Conservation (phyloP, 1,140 invertebrate genomes). For the Drosophila kohkoa region DNA sequence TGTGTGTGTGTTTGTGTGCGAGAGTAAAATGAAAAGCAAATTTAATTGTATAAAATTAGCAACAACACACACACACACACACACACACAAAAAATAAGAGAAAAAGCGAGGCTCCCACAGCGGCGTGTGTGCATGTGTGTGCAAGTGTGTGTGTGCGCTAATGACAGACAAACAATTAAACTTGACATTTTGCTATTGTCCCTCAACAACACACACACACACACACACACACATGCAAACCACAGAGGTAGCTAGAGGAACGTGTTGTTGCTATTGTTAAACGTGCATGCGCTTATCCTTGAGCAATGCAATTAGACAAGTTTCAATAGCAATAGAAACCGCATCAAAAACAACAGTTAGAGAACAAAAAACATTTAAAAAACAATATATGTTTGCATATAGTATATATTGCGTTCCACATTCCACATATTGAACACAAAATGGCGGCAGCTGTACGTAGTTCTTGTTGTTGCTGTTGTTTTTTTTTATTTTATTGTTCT, state of each 20-base stretch:
- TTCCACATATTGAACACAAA: conserved; percentile 47
- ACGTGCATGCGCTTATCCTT: conserved; percentile 62
- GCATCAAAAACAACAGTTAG: conserved; percentile 22
- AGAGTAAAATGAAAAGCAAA: conserved; percentile 63
- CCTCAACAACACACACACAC: conserved; percentile 21
- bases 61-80: background rate
- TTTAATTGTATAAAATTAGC: conserved; percentile 79
- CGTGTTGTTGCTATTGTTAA: conserved; percentile 48
- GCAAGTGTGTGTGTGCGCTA: conserved; percentile 52
- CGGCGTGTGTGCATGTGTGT: conserved; percentile 31
- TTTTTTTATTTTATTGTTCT: background rate
- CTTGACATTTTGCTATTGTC: conserved; percentile 77
- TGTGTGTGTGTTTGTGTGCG: background rate
- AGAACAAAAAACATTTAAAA: conserved; percentile 24
- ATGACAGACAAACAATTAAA: conserved; percentile 82
- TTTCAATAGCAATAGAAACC: conserved; percentile 49
- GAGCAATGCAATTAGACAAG: conserved; percentile 71
- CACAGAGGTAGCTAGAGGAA: conserved; percentile 1
- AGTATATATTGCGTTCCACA: conserved; percentile 25
- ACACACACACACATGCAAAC: conserved; percentile 7
- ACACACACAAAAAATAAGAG: conserved; percentile 22
- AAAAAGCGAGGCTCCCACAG: conserved; percentile 41
- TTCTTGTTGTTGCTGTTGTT: background rate
- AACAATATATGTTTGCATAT: conserved; percentile 1
- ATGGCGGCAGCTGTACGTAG: conserved; percentile 8